Evolutionary conservation across 2,113 vertebrate species (phyloP), one percentile per base, ranked within the genome.

Genomic region (Oncorhynchus nerka): DNA sequence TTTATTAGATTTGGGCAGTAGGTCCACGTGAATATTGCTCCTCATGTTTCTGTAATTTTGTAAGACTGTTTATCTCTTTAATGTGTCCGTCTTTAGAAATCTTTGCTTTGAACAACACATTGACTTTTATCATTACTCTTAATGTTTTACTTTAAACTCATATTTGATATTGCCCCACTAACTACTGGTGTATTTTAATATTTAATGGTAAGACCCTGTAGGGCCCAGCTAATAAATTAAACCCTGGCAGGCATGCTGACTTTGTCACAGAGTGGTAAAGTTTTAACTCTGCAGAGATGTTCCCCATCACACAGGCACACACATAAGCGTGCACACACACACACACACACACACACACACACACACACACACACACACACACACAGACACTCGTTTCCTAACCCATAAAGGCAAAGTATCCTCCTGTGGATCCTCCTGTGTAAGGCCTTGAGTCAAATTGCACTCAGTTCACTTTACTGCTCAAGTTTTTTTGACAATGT

Each of bases 201-300:
- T 74, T 76, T 67, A 75, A 39, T 69, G 55, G 72, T 69, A 32
- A 19, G 65, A 59, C 15, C 66, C 70, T 72, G 74, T 62, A 13
- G 72, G 30, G 2, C 7, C 13, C 49, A 73, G 19, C 32, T 51
- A 49, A 55, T 59, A 39, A 55, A 48, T 22, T 20, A 22, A 51
- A 62, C 16, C 13, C 20, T 8, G 62, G 20, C 5, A 15, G 51
- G 51, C 51, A 64, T 20, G 11, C 71, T 32, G n/a, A 34, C 57
- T 26, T 39, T 45, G 39, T 45, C 59, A 62, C 59, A 62, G n/a
- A 62, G 59, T 62, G 59, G 59, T 62, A 55, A 55, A 55, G 51
- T 55, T 55, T 55, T 55, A 55, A 55, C 51, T 55, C 51, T 55
- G 51, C 39, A 45, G 39, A 45, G 39, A 45, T 45, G 39, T 12